phyloP scores from a whole-genome alignment of 2,113 vertebrate species.

The Varanus komodoensis region DNA sequence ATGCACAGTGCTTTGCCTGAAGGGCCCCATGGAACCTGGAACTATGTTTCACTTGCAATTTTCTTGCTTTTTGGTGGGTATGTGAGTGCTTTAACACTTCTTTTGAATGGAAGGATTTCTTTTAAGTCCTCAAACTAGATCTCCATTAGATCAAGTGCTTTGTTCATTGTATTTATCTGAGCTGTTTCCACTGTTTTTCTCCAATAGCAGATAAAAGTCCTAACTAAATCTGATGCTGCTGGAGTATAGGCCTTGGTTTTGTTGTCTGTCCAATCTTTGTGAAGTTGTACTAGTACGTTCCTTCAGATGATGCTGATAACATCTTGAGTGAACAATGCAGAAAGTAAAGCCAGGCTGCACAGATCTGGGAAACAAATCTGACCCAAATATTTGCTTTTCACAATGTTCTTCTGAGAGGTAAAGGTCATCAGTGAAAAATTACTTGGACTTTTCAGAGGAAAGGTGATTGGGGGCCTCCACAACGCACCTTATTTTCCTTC shows the following conservation, averaged over 20 bases:
- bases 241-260: not conserved
- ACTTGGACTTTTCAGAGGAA: not conserved
- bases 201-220: slow-evolving; percentile 39
- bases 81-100: not conserved
- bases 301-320: slow-evolving; percentile 40
- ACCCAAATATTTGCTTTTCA: slow-evolving; percentile 52
- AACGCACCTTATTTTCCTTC: not conserved
- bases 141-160: slow-evolving; percentile 22
- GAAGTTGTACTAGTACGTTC: slow-evolving; percentile 16
- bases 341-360: slow-evolving; percentile 31
- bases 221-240: slow-evolving; percentile 19
- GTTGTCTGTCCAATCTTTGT: slow-evolving; percentile 37
- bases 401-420: not conserved
- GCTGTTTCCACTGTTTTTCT: not conserved
- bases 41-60: not conserved
- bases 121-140: not conserved
- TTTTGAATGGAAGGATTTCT: not conserved
- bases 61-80: not conserved
- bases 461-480: not conserved
- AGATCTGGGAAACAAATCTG: slow-evolving; percentile 26
- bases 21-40: not conserved
- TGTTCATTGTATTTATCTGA: slow-evolving; percentile 22
- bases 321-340: not conserved
- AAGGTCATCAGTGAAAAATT: not conserved
- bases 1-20: not conserved